A percentile compares a stretch with the other conserved stretches of the same genome.
phyloP scores from a whole-genome alignment of 2,888 invertebrate genomes.

The Exephanes ischioxanthus region DNA sequence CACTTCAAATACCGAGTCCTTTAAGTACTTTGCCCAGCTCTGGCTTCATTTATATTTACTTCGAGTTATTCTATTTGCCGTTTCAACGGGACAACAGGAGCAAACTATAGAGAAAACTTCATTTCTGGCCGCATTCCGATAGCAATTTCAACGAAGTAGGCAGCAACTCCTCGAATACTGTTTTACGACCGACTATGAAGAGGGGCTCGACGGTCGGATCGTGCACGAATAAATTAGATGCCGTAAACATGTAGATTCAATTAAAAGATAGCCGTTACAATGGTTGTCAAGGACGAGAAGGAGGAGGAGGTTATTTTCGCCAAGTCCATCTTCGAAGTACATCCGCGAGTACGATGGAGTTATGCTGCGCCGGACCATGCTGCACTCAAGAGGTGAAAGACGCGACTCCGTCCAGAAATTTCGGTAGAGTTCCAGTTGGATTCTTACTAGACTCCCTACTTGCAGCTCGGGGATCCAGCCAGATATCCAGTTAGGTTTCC shows the following conservation, averaged over 20 bases:
- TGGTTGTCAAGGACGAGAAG: constrained; percentile 57
- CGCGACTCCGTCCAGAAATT: neutral
- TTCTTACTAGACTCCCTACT: too few relatives aligned
- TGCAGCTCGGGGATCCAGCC: too few relatives aligned
- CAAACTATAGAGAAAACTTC: constrained; percentile 14
- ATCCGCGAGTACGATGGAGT: constrained; percentile 13
- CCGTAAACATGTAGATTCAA: constrained; percentile 74
- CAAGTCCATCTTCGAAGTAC: constrained; percentile 38
- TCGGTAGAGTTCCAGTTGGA: too few relatives aligned
- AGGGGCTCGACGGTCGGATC: constrained; percentile 40
- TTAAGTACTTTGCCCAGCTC: too few relatives aligned
- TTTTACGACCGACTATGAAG: constrained; percentile 17
- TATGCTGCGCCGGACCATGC: constrained; percentile 39
- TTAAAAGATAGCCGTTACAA: constrained; percentile 73
- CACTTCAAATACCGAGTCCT: too few relatives aligned
- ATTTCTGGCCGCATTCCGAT: constrained; percentile 32
- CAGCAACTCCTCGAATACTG: neutral
- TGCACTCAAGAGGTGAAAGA: constrained; percentile 28
- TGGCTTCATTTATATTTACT: neutral
- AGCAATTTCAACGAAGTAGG: constrained; percentile 10
- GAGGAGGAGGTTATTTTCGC: constrained; percentile 61
- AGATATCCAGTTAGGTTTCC: too few relatives aligned
- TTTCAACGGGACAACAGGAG: neutral
- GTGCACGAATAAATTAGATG: constrained; percentile 72
- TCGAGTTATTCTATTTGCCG: neutral